Evolutionary conservation across 2,113 vertebrate genomes (phyloP), one percentile per base, ranked within the genome.

Genomic region (Forbesichthys papilliferus): DNA sequence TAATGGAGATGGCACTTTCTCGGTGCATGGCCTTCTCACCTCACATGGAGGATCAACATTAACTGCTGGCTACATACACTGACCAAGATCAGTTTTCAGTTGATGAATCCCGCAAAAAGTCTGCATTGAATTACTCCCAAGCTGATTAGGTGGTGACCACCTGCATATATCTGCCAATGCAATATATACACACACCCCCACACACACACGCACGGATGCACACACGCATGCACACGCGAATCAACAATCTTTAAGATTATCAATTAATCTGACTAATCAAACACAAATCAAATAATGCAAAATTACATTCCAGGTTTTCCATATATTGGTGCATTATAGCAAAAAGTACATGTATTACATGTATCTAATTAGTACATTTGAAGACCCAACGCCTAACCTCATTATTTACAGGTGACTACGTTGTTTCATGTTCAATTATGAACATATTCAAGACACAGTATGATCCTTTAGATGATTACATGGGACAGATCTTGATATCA

Each of bases 341-440:
- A 51, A 51, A 13, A 1, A 11, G 11, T 53, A 69, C 10, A 53
- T 13, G 9, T 16, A 12, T 10, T 46, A 7, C 49, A 42, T 49
- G 55, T n/a, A 20, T 14, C 36, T 95, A 94, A 94, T 80, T 94
- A 95, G 90, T 95, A 95, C 65, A 93, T 95, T 55, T 53, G 51
- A 13, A 14, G 11, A 11, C 16, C 51, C n/a, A 53, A 53, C 9
- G 3, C n/a, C 36, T 42, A n/a, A 13, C 9, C 49, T 1, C 11
- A 64, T 12, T 74, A 75, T 64, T 78, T 81, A 9, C 88, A 95
- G 94, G 94, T 81, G 94, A 95, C 90, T 95, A 95, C 66, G 93
- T 94, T 52, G 94, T 95, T 66, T 94, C 94, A 20, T 91, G 80
- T 95, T 95, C 88, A 94, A 95, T 9, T 93, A 94, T 0, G 93